These are phyloP conservation scores for Siniperca obscura DNA, from an alignment of 2,797 vertebrate genomes.

Conservation along the genomic window DNA sequence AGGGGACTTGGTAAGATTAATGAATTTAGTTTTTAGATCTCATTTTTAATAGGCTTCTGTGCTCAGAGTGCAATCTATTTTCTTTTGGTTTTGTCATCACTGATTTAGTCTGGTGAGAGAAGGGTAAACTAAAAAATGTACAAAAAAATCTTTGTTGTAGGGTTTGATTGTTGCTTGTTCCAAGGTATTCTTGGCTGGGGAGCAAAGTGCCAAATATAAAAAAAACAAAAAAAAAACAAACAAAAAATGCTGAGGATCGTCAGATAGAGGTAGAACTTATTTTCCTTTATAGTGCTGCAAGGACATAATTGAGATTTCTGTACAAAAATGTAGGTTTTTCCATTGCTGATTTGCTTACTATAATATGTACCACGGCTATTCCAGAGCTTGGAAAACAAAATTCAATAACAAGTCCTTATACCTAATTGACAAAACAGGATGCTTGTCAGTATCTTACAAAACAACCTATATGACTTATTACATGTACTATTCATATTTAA, in stretches of 20 bases:
- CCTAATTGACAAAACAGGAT: neutral
- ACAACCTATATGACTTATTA: neutral
- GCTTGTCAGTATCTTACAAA: neutral
- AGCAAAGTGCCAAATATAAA: neutral
- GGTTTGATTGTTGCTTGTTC: neutral
- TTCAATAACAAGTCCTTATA: neutral
- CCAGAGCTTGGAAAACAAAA: neutral
- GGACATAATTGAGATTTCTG: neutral
- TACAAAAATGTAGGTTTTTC: neutral
- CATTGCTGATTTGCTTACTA: neutral
- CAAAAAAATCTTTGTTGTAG: neutral
- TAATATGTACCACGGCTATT: neutral
- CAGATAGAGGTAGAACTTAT: neutral
- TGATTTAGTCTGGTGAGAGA: conserved; percentile 9
- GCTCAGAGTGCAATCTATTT: conserved; percentile 1
- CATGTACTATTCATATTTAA: neutral
- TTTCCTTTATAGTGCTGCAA: neutral
- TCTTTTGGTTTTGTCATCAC: conserved; percentile 20
- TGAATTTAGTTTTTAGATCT: neutral
- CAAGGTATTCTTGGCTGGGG: neutral
- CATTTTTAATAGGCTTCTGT: neutral
- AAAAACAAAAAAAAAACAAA: too few relatives aligned
- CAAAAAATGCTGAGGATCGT: neutral
- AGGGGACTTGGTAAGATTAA: neutral
- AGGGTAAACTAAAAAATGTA: neutral